phyloP scores from a whole-genome alignment of 1,140 invertebrate species.

The Drosophila simulans region DNA sequence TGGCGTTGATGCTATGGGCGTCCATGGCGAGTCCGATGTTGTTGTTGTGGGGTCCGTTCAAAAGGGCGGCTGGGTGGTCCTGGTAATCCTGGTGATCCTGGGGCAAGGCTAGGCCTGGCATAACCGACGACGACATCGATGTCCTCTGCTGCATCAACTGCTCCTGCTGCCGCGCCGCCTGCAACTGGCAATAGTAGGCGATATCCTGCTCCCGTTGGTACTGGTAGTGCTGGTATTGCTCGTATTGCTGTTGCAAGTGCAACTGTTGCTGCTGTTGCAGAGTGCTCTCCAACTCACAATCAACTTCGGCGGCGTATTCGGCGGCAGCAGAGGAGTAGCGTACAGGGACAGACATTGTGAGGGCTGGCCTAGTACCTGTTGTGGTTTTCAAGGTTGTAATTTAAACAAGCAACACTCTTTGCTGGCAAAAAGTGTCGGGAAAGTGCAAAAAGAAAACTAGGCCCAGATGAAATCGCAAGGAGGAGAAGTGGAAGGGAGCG shows the following conservation, averaged over 20 bases:
- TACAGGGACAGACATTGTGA: conserved; percentile 85
- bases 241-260: conserved; percentile 64
- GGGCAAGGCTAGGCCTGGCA: conserved; percentile 72
- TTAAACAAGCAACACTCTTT: conserved; percentile 39
- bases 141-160: conserved; percentile 81
- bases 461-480: conserved; percentile 17
- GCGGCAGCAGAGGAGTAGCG: conserved; percentile 85
- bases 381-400: conserved; percentile 39
- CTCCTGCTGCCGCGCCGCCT: conserved; percentile 79
- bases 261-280: conserved; percentile 68
- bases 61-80: conserved; percentile 17
- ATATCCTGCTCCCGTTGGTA: conserved; percentile 65
- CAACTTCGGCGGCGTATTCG: conserved; percentile 83
- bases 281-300: conserved; percentile 82
- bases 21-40: conserved; percentile 62
- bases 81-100: conserved; percentile 31
- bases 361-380: conserved; percentile 85
- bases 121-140: conserved; percentile 83
- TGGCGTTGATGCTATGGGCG: conserved; percentile 74
- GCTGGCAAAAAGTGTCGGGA: conserved; percentile 13
- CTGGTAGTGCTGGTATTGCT: conserved; percentile 56
- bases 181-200: conserved; percentile 70
- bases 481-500: conserved; percentile 47
- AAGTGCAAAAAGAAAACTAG: conserved; percentile 45
- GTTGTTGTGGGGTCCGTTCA: conserved; percentile 24